A percentile compares a stretch with the other conserved stretches of the same genome.
phyloP scores from a whole-genome alignment of 2,113 vertebrate species.

The Setophaga petechia region DNA sequence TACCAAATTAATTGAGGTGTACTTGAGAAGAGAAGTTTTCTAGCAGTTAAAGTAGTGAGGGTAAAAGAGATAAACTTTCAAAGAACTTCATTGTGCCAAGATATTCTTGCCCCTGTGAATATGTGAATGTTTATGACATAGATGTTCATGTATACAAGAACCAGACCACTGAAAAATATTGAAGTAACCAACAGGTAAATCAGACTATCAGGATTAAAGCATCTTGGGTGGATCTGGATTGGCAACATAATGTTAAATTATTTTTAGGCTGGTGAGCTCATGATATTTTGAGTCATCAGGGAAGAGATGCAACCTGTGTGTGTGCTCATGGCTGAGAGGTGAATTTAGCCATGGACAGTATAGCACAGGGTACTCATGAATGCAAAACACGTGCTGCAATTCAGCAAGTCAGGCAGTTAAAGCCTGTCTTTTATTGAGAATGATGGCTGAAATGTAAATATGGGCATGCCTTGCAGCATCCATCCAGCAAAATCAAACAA shows the following conservation, averaged over 20 bases:
- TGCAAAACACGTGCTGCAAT: not conserved
- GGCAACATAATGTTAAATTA: rapidly evolving
- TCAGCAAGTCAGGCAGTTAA: not conserved
- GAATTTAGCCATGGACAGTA: not conserved
- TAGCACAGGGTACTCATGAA: not conserved
- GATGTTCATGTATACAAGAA: too few species aligned
- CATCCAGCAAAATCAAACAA: not conserved
- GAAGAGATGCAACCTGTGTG: not conserved
- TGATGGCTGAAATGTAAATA: not conserved
- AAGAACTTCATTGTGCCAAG: not conserved
- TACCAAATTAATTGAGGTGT: not conserved
- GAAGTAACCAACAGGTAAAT: not conserved
- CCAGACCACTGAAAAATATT: not conserved
- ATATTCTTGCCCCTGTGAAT: not conserved
- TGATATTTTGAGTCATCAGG: not conserved
- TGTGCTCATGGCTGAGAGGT: not conserved
- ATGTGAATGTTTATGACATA: too few species aligned
- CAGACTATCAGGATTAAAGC: not conserved
- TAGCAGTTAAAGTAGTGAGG: not conserved
- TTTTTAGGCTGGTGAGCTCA: not conserved
- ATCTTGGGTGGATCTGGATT: not conserved
- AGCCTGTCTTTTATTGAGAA: not conserved
- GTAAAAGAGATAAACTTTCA: not conserved
- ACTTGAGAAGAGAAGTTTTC: not conserved
- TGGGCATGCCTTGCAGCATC: not conserved